Conservation (phyloP, 2,113 vertebrate species). For the Crocuta crocuta region DNA sequence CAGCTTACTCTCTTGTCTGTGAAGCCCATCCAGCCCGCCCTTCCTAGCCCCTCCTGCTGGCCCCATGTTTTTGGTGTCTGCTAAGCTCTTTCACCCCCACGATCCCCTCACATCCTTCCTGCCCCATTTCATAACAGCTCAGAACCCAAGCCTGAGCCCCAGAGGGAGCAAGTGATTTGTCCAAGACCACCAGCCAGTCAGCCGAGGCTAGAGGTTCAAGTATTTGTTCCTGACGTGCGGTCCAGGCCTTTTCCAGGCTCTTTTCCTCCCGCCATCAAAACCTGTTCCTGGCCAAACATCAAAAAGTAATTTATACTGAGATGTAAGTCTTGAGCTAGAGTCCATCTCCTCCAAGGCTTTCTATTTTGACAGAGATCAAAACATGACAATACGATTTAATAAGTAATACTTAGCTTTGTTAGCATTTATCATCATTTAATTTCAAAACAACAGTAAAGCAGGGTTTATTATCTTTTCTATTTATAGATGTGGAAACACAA, state of each 20-base stretch:
- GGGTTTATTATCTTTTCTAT: not conserved
- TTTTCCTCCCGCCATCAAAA: not conserved
- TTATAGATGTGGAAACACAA: constrained; percentile 27
- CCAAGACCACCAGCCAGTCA: not conserved
- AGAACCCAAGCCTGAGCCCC: not conserved
- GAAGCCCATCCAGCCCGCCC: not conserved
- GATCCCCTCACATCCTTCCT: not conserved
- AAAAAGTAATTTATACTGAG: not conserved
- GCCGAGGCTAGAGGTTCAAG: not conserved
- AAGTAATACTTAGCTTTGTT: not conserved
- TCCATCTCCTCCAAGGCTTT: not conserved
- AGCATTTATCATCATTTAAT: not conserved
- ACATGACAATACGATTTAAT: not conserved
- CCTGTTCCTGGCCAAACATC: not conserved
- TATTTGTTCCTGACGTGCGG: not conserved
- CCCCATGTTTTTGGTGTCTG: not conserved
- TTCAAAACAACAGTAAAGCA: constrained; percentile 17
- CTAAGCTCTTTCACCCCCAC: not conserved
- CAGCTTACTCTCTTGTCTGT: not conserved
- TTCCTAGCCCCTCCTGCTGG: not conserved
- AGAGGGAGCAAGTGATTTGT: not conserved
- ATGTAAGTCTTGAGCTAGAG: not conserved
- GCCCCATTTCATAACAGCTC: not conserved
- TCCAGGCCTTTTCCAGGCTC: not conserved
- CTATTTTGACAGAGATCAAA: constrained; percentile 52